Evolutionary conservation across 2,797 vertebrate species (phyloP).

Genomic region (Bucorvus abyssinicus): DNA sequence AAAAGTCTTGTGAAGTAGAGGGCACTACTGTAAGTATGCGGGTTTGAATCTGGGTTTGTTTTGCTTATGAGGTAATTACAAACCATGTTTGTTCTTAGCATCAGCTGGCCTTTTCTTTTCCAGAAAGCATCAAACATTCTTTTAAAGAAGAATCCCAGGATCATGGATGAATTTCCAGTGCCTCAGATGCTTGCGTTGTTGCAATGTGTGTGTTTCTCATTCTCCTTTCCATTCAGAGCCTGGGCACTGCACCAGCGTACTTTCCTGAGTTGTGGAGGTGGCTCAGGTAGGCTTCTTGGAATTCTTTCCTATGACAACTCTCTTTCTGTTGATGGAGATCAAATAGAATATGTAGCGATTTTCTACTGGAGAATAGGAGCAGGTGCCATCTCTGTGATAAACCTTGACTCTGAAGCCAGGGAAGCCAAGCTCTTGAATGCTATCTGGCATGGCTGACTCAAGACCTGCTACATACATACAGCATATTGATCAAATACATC

Average conservation of each 20-base stretch:
- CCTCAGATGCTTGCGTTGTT: background rate
- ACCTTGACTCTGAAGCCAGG: background rate
- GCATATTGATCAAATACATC: rapidly evolving
- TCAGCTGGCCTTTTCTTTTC: background rate
- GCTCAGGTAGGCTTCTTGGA: background rate
- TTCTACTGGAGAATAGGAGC: background rate
- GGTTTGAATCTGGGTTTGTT: background rate
- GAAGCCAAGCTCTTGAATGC: background rate
- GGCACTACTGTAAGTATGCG: background rate
- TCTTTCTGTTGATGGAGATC: background rate
- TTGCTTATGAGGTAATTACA: background rate
- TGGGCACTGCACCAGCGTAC: background rate
- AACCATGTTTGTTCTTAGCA: background rate
- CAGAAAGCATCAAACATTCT: background rate
- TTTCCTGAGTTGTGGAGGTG: background rate
- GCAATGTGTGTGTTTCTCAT: background rate
- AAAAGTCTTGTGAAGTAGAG: background rate
- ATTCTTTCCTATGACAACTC: background rate
- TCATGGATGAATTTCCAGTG: background rate
- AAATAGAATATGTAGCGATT: background rate
- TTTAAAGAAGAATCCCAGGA: background rate
- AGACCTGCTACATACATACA: background rate
- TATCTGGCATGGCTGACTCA: background rate
- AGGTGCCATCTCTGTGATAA: background rate
- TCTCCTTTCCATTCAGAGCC: background rate